A percentile compares a stretch with the other conserved stretches of the same genome.
phyloP scores from a whole-genome alignment of 30 jellyfish, hydroid and myxozoan genomes.

The Clytia hemisphaerica region DNA sequence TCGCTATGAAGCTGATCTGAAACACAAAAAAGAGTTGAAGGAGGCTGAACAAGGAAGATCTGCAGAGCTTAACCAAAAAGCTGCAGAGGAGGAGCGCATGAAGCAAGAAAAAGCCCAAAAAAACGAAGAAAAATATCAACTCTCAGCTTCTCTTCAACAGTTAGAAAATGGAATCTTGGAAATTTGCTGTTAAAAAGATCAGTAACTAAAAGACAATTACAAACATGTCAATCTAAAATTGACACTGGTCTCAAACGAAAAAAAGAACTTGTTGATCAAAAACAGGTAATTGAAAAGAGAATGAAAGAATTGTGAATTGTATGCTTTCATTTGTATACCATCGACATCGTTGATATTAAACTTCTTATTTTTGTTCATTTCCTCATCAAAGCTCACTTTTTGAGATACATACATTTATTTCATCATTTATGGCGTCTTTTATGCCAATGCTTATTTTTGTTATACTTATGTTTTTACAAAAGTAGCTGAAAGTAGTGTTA shows the following conservation, averaged over 20 bases:
- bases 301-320: no score
- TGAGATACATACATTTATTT: no score
- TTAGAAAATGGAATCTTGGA: not conserved
- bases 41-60: not conserved
- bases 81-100: not conserved
- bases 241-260: not conserved
- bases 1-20: constrained; percentile 7
- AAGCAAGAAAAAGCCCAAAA: not conserved
- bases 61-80: no score
- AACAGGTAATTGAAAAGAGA: not conserved
- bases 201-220: not conserved
- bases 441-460: no score
- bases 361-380: no score
- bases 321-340: no score
- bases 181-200: not conserved
- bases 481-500: no score
- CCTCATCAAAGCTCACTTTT: no score
- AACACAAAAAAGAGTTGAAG: not conserved
- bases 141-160: not conserved
- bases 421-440: no score
- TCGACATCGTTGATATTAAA: no score
- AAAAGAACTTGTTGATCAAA: not conserved
- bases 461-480: no score
- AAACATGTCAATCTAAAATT: not conserved
- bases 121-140: not conserved